A percentile compares a stretch with the other conserved stretches of the same genome.
Evolutionary conservation across 2,888 invertebrate genomes (phyloP).

Genomic region (Zhengitettix transpicula): DNA sequence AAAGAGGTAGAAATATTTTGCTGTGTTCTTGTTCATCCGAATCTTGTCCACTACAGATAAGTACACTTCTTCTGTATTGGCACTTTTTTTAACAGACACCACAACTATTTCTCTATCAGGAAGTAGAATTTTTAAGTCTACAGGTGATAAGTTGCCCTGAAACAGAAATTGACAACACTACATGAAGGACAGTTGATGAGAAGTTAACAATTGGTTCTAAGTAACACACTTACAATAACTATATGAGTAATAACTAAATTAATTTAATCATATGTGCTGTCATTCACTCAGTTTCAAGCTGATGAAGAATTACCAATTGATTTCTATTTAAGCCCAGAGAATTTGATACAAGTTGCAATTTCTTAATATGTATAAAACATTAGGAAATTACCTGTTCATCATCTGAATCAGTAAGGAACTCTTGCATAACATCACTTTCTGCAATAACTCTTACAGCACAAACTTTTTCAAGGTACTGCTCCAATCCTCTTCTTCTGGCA

Average conservation of each 20-base stretch:
- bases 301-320: too few relatives aligned
- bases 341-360: too few relatives aligned
- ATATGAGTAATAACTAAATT: too few relatives aligned
- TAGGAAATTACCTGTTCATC: constrained; percentile 36
- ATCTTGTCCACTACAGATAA: constrained; percentile 72
- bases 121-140: constrained; percentile 54
- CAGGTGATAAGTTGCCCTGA: constrained; percentile 30
- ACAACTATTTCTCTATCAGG: constrained; percentile 84
- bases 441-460: constrained; percentile 96
- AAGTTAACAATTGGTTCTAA: too few relatives aligned
- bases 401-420: constrained; percentile 86
- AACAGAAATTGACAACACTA: constrained; percentile 1
- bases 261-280: too few relatives aligned
- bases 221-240: too few relatives aligned
- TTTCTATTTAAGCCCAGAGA: too few relatives aligned
- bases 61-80: constrained; percentile 83
- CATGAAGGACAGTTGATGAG: neutral
- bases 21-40: constrained; percentile 58
- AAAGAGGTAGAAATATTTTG: constrained; percentile 87
- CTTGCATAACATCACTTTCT: constrained; percentile 92
- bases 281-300: too few relatives aligned
- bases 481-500: constrained; percentile 79
- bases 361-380: too few relatives aligned
- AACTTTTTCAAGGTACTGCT: constrained; percentile 95
- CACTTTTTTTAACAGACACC: constrained; percentile 73